A percentile compares a stretch with the other conserved stretches of the same genome.
Conservation (phyloP, 2,797 vertebrate genomes). For the Columba guinea region DNA sequence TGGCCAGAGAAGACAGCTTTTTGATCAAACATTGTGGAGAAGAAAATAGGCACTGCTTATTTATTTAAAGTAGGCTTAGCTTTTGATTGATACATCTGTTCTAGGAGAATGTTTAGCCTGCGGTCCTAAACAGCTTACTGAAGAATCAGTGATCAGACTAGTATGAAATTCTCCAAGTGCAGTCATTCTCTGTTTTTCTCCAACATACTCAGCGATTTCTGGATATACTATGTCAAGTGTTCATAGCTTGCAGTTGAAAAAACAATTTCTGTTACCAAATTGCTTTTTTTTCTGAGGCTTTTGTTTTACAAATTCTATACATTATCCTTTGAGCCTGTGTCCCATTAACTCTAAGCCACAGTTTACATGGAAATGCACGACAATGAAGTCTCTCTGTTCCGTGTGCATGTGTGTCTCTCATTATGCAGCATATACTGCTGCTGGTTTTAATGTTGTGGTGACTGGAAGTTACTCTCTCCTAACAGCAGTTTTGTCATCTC, state of each 20-base stretch:
- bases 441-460: conserved; percentile 8
- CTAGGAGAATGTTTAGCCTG: conserved; percentile 27
- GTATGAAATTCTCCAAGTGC: conserved; percentile 24
- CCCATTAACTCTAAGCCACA: conserved; percentile 5
- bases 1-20: conserved; percentile 22
- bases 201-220: not conserved
- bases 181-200: not conserved
- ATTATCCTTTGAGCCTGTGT: conserved; percentile 26
- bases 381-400: not conserved
- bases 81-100: conserved; percentile 47
- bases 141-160: conserved; percentile 43
- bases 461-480: not conserved
- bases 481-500: not conserved
- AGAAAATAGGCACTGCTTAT: conserved; percentile 7
- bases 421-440: not conserved
- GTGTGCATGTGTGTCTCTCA: not conserved
- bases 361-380: conserved; percentile 45
- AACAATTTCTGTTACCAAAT: conserved; percentile 2
- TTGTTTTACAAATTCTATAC: not conserved
- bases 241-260: conserved; percentile 20
- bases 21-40: conserved; percentile 12
- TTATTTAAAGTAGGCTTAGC: conserved; percentile 47
- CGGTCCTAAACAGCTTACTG: not conserved
- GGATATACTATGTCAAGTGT: not conserved
- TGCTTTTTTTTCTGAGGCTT: not conserved